Evolutionary conservation across 2,888 invertebrate species (phyloP), one percentile per base, ranked within the genome.

Genomic region (Odontomyia ornata): DNA sequence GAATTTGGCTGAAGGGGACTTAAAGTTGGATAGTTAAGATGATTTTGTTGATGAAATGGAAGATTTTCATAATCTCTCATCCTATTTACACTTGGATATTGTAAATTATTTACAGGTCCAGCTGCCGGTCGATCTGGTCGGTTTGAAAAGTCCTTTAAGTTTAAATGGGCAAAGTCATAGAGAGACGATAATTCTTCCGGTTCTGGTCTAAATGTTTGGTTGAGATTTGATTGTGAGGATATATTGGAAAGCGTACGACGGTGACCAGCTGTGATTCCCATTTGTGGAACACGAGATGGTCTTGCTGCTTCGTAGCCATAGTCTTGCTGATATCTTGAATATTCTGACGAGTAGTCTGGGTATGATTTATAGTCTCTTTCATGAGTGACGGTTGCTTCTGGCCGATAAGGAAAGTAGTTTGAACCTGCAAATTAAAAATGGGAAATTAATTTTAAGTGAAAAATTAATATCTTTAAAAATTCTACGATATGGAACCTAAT

Each of bases 201-300:
- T 80, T 91, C 91, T 65, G 91, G 83, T 27, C 89, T 88, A 84
- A 91, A 91, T 69, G 89, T 90, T 60, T 91, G 91, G 85, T 91
- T 92, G 28, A 91, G 88, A 81, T 88, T 91, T 0, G 90, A 89
- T 64, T 83, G 85, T 0, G 88, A 89, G 0, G 91, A 91, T 3
- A 94, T 91, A 82, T 93, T 93, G 0, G 95, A 94, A 0, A 93
- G 92, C 0, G 94, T 94, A 77, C 95, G 89, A 81, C 93, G 90
- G 85, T 95, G 96, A 0, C 85, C 85, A 1, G 83, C 87, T 23
- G 82, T 84, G 0, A 87, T 83, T 15, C 87, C 87, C 87, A 87
- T 87, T 79, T 86, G 85, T 0, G 87, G 87, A 1, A 86, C 86
- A 1, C 86, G 83, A 0, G 85, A 85, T 18, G 77, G 77, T 52